Evolutionary conservation across 2,113 vertebrate genomes (phyloP).

Genomic region (Progne subis): DNA sequence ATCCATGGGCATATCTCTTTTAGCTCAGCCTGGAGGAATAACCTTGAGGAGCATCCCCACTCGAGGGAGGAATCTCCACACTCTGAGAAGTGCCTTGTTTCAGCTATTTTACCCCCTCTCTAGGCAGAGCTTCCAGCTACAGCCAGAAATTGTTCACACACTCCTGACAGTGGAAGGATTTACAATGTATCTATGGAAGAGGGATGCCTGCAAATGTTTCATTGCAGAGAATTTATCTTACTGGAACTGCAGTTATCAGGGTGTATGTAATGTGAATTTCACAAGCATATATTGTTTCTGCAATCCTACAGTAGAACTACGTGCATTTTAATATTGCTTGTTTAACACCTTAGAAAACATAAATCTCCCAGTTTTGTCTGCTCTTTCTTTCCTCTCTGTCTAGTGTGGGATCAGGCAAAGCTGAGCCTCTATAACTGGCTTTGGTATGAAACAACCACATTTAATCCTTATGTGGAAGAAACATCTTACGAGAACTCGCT

Average conservation of each 20-base stretch:
- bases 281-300: background rate
- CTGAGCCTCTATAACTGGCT: slow-evolving; percentile 96
- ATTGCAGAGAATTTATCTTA: background rate
- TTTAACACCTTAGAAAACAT: background rate
- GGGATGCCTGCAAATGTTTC: background rate
- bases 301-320: background rate
- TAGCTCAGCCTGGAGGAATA: background rate
- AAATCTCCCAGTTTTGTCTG: background rate
- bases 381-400: background rate
- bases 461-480: slow-evolving; percentile 89
- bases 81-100: background rate
- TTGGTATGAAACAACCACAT: slow-evolving; percentile 97
- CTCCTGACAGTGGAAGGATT: background rate
- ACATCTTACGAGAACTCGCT: slow-evolving; percentile 97
- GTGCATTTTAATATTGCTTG: background rate
- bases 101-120: background rate
- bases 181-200: background rate
- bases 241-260: background rate
- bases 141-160: background rate
- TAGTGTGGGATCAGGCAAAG: slow-evolving; percentile 98
- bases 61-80: background rate
- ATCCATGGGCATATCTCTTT: background rate
- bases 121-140: background rate
- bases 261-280: background rate
- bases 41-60: background rate